Conservation (phyloP, 92 coral and sea anemone genomes). For the Blastomussa wellsi region DNA sequence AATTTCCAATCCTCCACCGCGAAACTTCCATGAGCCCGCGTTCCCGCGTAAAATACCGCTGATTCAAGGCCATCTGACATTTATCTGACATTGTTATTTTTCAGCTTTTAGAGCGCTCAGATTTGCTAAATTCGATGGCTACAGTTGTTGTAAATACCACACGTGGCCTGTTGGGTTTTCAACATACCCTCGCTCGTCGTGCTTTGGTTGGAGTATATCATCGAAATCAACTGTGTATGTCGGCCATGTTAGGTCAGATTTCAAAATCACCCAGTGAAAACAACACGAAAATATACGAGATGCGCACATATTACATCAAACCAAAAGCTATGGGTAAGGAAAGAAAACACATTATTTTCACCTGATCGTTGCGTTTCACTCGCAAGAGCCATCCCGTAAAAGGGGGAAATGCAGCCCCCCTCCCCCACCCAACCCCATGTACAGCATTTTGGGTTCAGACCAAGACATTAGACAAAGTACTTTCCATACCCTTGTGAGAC, state of each 20-base stretch:
- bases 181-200: background rate
- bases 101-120: background rate
- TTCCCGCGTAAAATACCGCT: background rate
- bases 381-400: background rate
- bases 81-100: background rate
- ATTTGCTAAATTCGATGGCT: conserved; percentile 7
- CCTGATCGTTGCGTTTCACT: background rate
- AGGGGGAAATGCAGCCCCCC: background rate
- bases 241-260: conserved; percentile 30
- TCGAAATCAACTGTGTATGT: conserved; percentile 11
- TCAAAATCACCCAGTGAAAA: conserved; percentile 17
- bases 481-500: background rate
- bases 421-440: background rate
- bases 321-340: conserved; percentile 83
- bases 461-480: too few species aligned
- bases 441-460: too few species aligned
- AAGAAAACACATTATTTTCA: background rate
- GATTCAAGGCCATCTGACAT: background rate
- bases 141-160: background rate
- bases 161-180: conserved; percentile 2
- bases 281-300: conserved; percentile 70
- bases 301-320: conserved; percentile 78
- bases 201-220: conserved; percentile 4
- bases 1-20: conserved; percentile 8
- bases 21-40: conserved; percentile 21